Evolutionary conservation across 1,140 invertebrate species (phyloP).

Genomic region (Drosophila teissieri): DNA sequence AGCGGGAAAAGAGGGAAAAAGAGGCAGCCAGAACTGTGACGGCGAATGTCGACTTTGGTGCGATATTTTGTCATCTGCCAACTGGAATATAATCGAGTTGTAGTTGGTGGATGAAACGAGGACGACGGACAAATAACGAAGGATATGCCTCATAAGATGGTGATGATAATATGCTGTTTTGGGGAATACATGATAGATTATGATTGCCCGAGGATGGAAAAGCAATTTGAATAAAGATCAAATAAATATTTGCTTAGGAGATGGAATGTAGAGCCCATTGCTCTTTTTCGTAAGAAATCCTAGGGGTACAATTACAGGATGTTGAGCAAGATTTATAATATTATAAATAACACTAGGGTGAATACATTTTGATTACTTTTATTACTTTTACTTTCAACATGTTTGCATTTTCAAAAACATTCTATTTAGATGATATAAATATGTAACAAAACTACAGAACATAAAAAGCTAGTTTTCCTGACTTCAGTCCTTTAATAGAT

Average conservation of each 20-base stretch:
- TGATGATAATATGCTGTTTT: conserved; percentile 58
- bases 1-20: conserved; percentile 10
- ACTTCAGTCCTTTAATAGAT: too few species aligned
- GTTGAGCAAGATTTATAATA: not conserved
- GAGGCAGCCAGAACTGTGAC: conserved; percentile 38
- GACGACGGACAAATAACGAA: conserved; percentile 4
- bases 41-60: conserved; percentile 49
- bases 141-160: conserved; percentile 51
- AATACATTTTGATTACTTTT: not conserved
- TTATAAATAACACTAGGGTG: not conserved
- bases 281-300: not conserved
- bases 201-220: conserved; percentile 41
- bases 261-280: not conserved
- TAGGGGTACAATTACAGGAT: conserved; percentile 2
- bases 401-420: too few species aligned
- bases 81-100: conserved; percentile 77
- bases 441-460: not conserved
- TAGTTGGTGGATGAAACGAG: conserved; percentile 16
- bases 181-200: conserved; percentile 48
- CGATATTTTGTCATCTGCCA: conserved; percentile 77
- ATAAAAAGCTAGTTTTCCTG: not conserved
- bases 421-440: too few species aligned
- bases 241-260: conserved; percentile 1
- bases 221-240: conserved; percentile 29
- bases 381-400: too few species aligned